phyloP scores from a whole-genome alignment of 2,113 vertebrate species.

The Burhinus bistriatus region DNA sequence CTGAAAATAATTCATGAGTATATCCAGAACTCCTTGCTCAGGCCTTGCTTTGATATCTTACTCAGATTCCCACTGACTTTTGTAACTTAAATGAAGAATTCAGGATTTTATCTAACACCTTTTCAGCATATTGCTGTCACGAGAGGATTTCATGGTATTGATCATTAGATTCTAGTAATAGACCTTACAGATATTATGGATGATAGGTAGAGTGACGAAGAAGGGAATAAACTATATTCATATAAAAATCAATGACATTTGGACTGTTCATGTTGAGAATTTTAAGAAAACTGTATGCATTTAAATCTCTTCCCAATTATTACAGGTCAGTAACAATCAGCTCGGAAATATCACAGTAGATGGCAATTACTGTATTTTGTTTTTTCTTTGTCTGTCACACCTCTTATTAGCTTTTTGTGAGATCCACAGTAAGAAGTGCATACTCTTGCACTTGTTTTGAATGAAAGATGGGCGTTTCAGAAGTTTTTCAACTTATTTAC shows the following conservation, averaged over 20 bases:
- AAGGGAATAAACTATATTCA: conserved; percentile 27
- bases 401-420: background rate
- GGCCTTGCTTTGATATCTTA: background rate
- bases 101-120: background rate
- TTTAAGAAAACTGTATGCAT: background rate
- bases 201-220: background rate
- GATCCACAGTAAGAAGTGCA: background rate
- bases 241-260: conserved; percentile 42
- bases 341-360: background rate
- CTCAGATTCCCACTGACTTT: background rate
- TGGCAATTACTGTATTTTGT: background rate
- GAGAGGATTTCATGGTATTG: conserved; percentile 42
- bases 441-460: background rate
- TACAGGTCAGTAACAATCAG: background rate
- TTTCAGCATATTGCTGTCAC: conserved; percentile 34
- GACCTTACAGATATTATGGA: background rate
- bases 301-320: background rate
- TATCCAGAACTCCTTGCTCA: conserved; percentile 24
- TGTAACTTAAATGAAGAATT: background rate
- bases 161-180: background rate
- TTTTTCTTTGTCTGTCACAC: background rate
- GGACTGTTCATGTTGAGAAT: background rate
- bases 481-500: background rate
- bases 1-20: conserved; percentile 22
- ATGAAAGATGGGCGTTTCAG: background rate